phyloP scores from a whole-genome alignment of 2,888 invertebrate species.

The Drosophila macrospina region DNA sequence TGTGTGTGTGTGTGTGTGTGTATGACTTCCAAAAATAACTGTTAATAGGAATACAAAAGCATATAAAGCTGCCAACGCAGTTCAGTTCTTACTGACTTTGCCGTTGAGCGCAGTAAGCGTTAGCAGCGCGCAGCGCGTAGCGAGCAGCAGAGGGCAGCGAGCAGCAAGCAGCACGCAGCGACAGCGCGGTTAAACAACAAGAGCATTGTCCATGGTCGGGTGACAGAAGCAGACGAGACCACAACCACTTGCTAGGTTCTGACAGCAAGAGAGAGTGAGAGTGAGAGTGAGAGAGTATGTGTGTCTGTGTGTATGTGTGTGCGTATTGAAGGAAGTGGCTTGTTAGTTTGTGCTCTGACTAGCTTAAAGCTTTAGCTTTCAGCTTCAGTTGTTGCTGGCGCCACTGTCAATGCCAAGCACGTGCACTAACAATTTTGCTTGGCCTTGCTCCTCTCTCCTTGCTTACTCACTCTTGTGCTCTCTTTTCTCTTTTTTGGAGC shows the following conservation, averaged over 20 bases:
- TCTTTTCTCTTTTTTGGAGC: constrained; percentile 28
- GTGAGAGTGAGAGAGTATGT: background rate
- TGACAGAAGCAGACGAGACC: constrained; percentile 33
- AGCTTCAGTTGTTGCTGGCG: constrained; percentile 11
- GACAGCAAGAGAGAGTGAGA: constrained; percentile 11
- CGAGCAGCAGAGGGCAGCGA: constrained; percentile 10
- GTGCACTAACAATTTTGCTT: constrained; percentile 53
- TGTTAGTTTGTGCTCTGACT: constrained; percentile 10
- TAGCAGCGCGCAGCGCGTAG: constrained; percentile 6
- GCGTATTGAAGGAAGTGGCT: constrained; percentile 25
- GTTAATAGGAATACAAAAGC: constrained; percentile 59
- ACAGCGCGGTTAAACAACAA: constrained; percentile 49
- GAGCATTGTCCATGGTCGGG: constrained; percentile 72
- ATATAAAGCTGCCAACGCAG: constrained; percentile 17
- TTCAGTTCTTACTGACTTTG: constrained; percentile 30
- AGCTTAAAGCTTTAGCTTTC: constrained; percentile 35
- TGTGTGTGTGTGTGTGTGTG: constrained; percentile 28
- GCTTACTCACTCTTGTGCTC: constrained; percentile 7
- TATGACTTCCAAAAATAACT: constrained; percentile 72
- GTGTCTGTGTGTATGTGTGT: constrained; percentile 3
- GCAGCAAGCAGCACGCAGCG: constrained; percentile 3
- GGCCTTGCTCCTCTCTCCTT: constrained; percentile 40
- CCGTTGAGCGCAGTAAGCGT: constrained; percentile 6
- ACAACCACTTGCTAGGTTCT: constrained; percentile 51
- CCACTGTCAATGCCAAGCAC: constrained; percentile 72